Percentiles rank a stretch among this genome's conserved stretches.
Evolutionary conservation across 2,888 invertebrate genomes (phyloP).

Genomic region (Allacma fusca): DNA sequence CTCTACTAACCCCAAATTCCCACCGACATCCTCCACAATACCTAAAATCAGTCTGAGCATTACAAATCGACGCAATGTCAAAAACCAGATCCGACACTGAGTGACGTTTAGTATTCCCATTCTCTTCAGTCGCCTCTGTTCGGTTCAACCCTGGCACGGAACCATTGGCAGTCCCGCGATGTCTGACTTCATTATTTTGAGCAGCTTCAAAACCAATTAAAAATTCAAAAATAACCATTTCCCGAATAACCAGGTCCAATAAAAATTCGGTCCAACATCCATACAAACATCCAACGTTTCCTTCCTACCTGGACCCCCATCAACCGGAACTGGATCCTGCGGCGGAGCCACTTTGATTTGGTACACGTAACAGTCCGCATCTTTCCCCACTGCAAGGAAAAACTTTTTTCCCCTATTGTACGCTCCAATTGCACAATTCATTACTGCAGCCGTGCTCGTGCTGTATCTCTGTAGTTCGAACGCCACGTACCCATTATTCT

Average conservation of each 20-base stretch:
- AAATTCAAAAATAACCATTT: no score
- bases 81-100: conserved; percentile 55
- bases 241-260: no score
- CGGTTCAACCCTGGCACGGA: conserved; percentile 22
- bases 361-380: conserved; percentile 88
- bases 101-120: not conserved
- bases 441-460: conserved; percentile 87
- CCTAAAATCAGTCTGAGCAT: conserved; percentile 86
- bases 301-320: not conserved
- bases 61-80: conserved; percentile 76
- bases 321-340: conserved; percentile 1
- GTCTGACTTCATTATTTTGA: conserved; percentile 16
- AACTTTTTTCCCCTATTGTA: conserved; percentile 73
- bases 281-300: no score
- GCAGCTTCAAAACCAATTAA: not conserved
- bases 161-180: conserved; percentile 34
- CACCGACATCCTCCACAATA: conserved; percentile 62
- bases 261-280: no score
- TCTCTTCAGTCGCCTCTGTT: not conserved
- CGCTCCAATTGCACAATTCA: conserved; percentile 84
- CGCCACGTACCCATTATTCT: conserved; percentile 82
- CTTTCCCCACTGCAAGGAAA: conserved; percentile 87
- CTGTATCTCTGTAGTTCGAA: conserved; percentile 89
- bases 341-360: conserved; percentile 60
- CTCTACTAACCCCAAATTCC: not conserved